Percentiles rank a stretch among this genome's conserved stretches.
Evolutionary conservation across 2,888 invertebrate genomes (phyloP).

Genomic region (Orthonychiurus folsomi): DNA sequence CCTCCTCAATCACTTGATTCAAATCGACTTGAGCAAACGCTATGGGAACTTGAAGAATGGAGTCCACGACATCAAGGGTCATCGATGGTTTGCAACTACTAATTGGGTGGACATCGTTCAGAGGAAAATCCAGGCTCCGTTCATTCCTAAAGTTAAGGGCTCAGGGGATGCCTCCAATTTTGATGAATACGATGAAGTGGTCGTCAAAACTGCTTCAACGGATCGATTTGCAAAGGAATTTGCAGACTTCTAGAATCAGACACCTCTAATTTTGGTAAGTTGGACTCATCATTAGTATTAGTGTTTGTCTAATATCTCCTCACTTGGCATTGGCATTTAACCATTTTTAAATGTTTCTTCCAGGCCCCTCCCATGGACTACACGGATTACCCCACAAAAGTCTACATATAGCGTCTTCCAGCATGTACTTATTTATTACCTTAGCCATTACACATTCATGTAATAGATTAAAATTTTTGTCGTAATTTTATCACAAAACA

Average conservation of each 20-base stretch:
- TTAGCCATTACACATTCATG: too few relatives aligned
- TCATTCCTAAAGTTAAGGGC: background rate
- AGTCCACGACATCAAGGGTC: slow-evolving; percentile 7
- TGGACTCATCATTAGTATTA: too few relatives aligned
- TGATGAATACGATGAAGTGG: background rate
- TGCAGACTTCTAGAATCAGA: slow-evolving; percentile 18
- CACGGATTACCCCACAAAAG: too few relatives aligned
- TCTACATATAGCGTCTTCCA: too few relatives aligned
- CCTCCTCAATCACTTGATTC: slow-evolving; percentile 71
- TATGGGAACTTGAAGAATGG: slow-evolving; percentile 10
- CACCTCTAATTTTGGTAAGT: too few relatives aligned
- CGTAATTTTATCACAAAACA: too few relatives aligned
- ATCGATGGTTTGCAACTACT: slow-evolving; percentile 8
- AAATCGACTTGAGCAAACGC: slow-evolving; percentile 42
- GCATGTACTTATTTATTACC: too few relatives aligned
- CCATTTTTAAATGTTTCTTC: too few relatives aligned
- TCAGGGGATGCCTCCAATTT: slow-evolving; percentile 11
- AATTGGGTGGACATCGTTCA: background rate
- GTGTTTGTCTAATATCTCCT: too few relatives aligned
- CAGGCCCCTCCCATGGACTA: too few relatives aligned
- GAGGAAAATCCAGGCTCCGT: background rate
- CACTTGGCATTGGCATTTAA: too few relatives aligned
- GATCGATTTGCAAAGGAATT: background rate
- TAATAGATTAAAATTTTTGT: too few relatives aligned
- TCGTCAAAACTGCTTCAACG: background rate